phyloP scores from a whole-genome alignment of 2,113 vertebrate genomes.

The Poeciliopsis occidentalis region DNA sequence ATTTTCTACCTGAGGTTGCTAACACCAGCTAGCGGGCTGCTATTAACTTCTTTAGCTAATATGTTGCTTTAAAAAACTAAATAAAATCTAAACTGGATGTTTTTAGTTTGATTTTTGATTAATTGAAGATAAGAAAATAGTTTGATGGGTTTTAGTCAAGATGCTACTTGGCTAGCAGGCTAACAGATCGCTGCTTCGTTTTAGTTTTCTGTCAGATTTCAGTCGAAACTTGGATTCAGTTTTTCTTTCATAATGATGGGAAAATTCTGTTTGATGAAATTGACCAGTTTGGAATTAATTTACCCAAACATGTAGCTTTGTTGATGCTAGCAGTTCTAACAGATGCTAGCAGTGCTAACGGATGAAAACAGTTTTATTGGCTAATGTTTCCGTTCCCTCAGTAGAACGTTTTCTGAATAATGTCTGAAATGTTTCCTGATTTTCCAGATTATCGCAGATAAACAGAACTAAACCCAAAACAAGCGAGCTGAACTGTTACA shows the following conservation, averaged over 20 bases:
- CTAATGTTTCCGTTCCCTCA: background rate
- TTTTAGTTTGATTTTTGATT: background rate
- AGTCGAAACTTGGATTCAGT: background rate
- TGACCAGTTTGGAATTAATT: background rate
- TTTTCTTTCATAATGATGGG: background rate
- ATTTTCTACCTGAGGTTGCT: background rate
- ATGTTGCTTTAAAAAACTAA: background rate
- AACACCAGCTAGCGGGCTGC: background rate
- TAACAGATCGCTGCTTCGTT: background rate
- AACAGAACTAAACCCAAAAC: too few species aligned
- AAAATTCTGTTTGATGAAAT: too few species aligned
- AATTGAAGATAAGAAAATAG: background rate
- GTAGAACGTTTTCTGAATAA: background rate
- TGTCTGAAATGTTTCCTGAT: background rate
- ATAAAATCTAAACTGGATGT: background rate
- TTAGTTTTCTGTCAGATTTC: background rate
- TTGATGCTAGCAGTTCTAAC: background rate
- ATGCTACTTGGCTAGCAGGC: background rate
- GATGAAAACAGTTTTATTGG: background rate
- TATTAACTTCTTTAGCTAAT: background rate
- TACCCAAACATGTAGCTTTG: background rate
- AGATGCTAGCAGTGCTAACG: background rate
- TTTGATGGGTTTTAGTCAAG: background rate
- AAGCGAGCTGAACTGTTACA: background rate
- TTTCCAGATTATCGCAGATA: background rate